Percentiles rank a stretch among this genome's conserved stretches.
Evolutionary conservation across 2,888 invertebrate genomes (phyloP).

Genomic region (Metellina segmentata): DNA sequence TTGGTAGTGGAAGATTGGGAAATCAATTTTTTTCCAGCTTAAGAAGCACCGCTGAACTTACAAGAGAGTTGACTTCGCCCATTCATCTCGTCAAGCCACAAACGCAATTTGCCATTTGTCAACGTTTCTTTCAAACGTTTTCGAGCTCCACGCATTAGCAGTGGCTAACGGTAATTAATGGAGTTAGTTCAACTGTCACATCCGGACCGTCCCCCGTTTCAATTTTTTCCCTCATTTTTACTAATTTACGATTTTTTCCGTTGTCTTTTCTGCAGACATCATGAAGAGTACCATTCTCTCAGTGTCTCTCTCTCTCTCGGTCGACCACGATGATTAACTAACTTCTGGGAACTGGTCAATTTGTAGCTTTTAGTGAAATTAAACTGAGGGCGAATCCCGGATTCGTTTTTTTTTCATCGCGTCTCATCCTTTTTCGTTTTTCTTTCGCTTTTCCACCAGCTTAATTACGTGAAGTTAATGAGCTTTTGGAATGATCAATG

Average conservation of each 20-base stretch:
- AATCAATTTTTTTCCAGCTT: too few relatives aligned
- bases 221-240: background rate
- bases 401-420: background rate
- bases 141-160: background rate
- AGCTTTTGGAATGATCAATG: conserved; percentile 27
- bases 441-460: conserved; percentile 1
- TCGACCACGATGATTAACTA: conserved; percentile 34
- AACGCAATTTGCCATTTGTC: conserved; percentile 9
- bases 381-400: conserved; percentile 31
- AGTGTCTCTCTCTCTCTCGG: background rate
- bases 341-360: conserved; percentile 34
- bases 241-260: too few relatives aligned
- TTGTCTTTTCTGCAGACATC: too few relatives aligned
- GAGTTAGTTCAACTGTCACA: conserved; percentile 1
- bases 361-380: conserved; percentile 68
- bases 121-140: conserved; percentile 17
- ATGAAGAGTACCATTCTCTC: background rate
- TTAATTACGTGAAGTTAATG: conserved; percentile 51
- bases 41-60: too few relatives aligned
- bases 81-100: background rate
- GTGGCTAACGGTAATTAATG: background rate
- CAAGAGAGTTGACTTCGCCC: too few relatives aligned
- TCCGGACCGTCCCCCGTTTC: background rate
- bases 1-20: too few relatives aligned
- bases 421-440: background rate